Evolutionary conservation across 1,140 invertebrate genomes (phyloP), one percentile per base, ranked within the genome.

Genomic region (Lysiphlebus fabarum): DNA sequence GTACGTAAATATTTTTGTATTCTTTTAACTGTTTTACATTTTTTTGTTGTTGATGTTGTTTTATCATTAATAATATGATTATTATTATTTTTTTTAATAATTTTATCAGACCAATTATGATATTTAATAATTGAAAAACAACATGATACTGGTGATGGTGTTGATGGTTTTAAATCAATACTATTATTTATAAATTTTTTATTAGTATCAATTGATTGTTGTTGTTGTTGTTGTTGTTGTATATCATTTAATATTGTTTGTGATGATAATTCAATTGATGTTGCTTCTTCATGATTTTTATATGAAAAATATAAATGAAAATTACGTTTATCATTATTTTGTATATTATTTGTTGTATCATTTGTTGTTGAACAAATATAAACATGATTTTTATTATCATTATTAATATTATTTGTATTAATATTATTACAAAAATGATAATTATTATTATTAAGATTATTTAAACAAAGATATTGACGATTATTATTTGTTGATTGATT

Each of bases 221-320:
- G n/a, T n/a, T n/a, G n/a, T n/a, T n/a, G n/a, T n/a, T n/a, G n/a
- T n/a, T n/a, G n/a, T n/a, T n/a, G n/a, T n/a, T n/a, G n/a, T n/a
- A n/a, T n/a, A n/a, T n/a, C n/a, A n/a, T n/a, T n/a, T n/a, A n/a
- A n/a, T n/a, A n/a, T n/a, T n/a, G 59, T 58, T 6, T 68, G 69
- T 6, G 71, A 71, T 7, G 73, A 67, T 3, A 73, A 59, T 41
- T 76, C 73, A 6, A 77, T 75, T 5, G 71, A 74, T 0, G 73
- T 71, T 17, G 72, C 72, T 47, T 70, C 72, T n/a, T 63, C 65
- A 10, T 59, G 63, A 11, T 70, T 66, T 26, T 77, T 70, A 49
- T 76, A 75, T 0, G 76, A 71, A 53, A 78, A 77, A 48, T 74
- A 77, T 6, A 79, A 59, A 34, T 68, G 77, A 40, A 78, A 79